Percentiles rank a stretch among this genome's conserved stretches.
These are phyloP conservation scores for Pantherophis guttatus DNA, from an alignment of 2,113 vertebrate genomes.

Conservation along the genomic window DNA sequence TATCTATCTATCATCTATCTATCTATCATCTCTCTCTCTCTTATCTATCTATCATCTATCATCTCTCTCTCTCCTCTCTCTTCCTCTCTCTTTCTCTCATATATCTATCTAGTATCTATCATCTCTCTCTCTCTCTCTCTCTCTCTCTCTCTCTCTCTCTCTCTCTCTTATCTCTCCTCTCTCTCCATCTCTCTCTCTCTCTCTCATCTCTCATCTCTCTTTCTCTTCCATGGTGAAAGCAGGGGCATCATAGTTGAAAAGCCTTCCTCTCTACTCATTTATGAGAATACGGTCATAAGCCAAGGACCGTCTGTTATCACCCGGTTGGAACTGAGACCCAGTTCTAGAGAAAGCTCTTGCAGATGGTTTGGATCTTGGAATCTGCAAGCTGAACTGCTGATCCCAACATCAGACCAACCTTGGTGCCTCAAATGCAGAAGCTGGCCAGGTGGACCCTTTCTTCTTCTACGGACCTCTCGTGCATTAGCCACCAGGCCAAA, in stretches of 20 bases:
- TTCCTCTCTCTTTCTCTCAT: too few species aligned
- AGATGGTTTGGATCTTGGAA: neutral
- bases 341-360: slow-evolving; percentile 8
- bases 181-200: too few species aligned
- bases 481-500: neutral
- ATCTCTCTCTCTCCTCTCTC: too few species aligned
- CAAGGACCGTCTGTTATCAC: neutral
- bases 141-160: too few species aligned
- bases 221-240: neutral
- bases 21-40: too few species aligned
- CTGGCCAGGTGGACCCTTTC: neutral
- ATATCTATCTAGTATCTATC: too few species aligned
- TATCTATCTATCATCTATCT: too few species aligned
- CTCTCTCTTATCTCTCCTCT: too few species aligned
- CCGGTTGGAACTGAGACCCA: neutral
- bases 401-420: neutral
- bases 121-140: too few species aligned
- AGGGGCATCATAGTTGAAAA: neutral
- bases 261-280: neutral
- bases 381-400: neutral
- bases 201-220: neutral
- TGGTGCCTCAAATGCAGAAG: neutral
- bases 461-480: neutral
- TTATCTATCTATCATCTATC: too few species aligned
- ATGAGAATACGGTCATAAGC: neutral